phyloP scores from a whole-genome alignment of 92 coral and sea anemone genomes.

The Chrysogorgia sp. region DNA sequence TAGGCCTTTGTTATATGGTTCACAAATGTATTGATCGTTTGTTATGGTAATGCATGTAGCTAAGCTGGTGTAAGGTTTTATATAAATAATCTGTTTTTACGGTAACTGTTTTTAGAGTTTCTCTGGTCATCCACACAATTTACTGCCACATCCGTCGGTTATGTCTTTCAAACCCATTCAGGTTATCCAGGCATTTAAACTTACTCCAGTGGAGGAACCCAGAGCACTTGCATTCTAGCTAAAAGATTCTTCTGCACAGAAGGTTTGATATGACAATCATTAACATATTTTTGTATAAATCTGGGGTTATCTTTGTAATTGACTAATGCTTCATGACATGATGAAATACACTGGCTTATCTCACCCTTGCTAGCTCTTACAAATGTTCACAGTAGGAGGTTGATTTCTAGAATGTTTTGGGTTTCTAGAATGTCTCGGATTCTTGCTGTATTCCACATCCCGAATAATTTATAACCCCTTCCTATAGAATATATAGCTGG shows the following conservation, averaged over 20 bases:
- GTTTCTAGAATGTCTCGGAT: too few relatives aligned
- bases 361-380: too few relatives aligned
- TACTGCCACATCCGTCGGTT: slow-evolving; percentile 67
- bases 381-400: too few relatives aligned
- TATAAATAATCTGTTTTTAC: background rate
- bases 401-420: too few relatives aligned
- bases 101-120: slow-evolving; percentile 62
- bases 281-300: background rate
- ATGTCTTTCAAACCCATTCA: slow-evolving; percentile 88
- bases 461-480: too few relatives aligned
- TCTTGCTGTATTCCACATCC: too few relatives aligned
- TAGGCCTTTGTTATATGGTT: background rate
- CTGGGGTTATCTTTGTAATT: background rate
- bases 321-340: background rate
- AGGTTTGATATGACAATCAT: background rate
- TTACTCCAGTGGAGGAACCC: slow-evolving; percentile 99
- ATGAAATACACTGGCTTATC: too few relatives aligned
- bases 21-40: background rate
- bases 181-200: slow-evolving; percentile 69
- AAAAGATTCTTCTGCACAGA: background rate
- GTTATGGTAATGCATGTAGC: background rate
- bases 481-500: too few relatives aligned
- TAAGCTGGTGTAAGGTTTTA: background rate
- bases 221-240: slow-evolving; percentile 47
- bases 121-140: slow-evolving; percentile 53